Evolutionary conservation across 1,140 invertebrate genomes (phyloP).

Genomic region (Daktulosphaira vitifoliae): DNA sequence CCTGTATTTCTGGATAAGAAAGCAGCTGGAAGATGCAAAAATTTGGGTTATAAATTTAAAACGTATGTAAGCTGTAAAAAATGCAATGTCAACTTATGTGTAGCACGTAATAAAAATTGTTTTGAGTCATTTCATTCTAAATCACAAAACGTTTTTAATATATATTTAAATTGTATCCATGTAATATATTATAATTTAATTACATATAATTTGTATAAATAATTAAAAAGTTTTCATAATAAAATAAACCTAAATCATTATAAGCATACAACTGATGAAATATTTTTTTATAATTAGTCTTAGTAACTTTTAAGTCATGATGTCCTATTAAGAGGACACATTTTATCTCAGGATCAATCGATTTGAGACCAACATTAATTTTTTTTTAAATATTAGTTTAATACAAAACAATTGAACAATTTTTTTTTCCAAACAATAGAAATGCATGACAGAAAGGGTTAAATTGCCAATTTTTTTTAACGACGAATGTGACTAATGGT

Average conservation of each 20-base stretch:
- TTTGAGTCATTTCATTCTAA: slow-evolving; percentile 17
- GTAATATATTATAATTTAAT: slow-evolving; percentile 4
- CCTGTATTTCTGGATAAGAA: slow-evolving; percentile 6
- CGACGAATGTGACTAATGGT: too few species aligned
- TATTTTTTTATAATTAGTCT: slow-evolving; percentile 3
- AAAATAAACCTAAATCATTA: not conserved
- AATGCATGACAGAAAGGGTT: not conserved
- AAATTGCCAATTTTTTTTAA: not conserved
- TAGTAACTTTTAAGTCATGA: not conserved
- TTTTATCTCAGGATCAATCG: slow-evolving; percentile 11
- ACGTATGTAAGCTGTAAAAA: slow-evolving; percentile 12
- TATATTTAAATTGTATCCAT: not conserved
- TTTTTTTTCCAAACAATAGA: not conserved
- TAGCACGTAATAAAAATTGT: slow-evolving; percentile 11
- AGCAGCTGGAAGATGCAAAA: slow-evolving; percentile 4
- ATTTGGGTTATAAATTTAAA: slow-evolving; percentile 8
- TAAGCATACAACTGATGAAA: not conserved
- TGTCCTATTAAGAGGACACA: not conserved
- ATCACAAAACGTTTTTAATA: slow-evolving; percentile 2
- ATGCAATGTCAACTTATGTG: not conserved
- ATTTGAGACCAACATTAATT: slow-evolving; percentile 3
- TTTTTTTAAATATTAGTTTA: not conserved
- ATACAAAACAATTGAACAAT: not conserved
- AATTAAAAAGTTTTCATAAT: slow-evolving; percentile 4
- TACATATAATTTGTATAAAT: not conserved